These are phyloP conservation scores for Mesorhabditis sp. DNA, from an alignment of 2,888 invertebrate species.

Conservation along the genomic window DNA sequence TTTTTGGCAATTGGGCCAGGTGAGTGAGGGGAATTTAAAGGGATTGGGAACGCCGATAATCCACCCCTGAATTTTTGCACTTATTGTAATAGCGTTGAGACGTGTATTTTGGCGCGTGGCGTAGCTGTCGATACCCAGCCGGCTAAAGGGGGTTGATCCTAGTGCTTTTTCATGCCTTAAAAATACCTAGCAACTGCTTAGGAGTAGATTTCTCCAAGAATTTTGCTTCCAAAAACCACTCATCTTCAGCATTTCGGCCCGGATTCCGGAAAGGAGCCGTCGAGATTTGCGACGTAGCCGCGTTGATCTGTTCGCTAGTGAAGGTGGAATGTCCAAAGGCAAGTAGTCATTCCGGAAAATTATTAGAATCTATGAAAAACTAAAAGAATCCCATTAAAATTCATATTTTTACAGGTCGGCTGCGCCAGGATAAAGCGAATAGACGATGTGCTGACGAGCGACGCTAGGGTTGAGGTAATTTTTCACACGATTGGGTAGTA, in stretches of 20 bases:
- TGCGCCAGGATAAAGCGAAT: slow-evolving; percentile 23
- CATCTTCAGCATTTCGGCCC: slow-evolving; percentile 29
- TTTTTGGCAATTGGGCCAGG: slow-evolving; percentile 41
- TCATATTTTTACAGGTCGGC: neutral
- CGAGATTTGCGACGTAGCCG: slow-evolving; percentile 37
- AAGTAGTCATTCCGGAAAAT: slow-evolving; percentile 16
- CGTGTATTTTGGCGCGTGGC: neutral
- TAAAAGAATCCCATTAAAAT: neutral
- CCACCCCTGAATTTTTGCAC: too few species aligned
- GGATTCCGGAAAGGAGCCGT: slow-evolving; percentile 30
- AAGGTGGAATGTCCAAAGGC: slow-evolving; percentile 33
- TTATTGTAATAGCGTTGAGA: neutral
- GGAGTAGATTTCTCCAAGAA: neutral
- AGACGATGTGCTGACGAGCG: slow-evolving; percentile 32
- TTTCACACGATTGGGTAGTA: too few species aligned
- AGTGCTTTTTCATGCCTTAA: too few species aligned
- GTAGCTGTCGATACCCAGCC: too few species aligned
- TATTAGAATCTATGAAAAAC: neutral
- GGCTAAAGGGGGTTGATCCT: too few species aligned
- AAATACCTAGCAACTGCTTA: neutral
- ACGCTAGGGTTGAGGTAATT: slow-evolving; percentile 27
- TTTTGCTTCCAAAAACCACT: neutral
- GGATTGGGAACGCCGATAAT: too few species aligned
- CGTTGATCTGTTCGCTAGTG: slow-evolving; percentile 36
- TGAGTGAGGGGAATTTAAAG: slow-evolving; percentile 10